A percentile compares a stretch with the other conserved stretches of the same genome.
These are phyloP conservation scores for Anoplophora glabripennis DNA, from an alignment of 1,140 invertebrate species.

Conservation along the genomic window DNA sequence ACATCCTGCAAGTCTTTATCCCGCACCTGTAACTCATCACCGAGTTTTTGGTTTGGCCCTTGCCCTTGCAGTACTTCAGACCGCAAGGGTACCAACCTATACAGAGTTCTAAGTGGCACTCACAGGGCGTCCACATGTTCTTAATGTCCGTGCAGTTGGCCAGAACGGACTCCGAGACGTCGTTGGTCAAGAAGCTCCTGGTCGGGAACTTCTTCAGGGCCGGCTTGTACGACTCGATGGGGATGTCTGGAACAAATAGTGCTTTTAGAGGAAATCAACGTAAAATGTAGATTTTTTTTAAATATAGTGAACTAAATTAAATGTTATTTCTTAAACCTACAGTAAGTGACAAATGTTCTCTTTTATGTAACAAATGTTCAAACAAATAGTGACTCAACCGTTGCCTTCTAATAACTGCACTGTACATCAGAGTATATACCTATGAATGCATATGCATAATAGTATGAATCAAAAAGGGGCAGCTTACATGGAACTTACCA, in stretches of 20 bases:
- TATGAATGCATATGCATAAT: no score
- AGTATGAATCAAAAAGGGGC: no score
- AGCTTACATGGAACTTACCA: no score
- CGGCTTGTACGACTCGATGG: constrained; percentile 53
- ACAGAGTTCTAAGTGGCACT: constrained; percentile 80
- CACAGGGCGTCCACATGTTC: constrained; percentile 67
- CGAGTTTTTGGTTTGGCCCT: constrained; percentile 57
- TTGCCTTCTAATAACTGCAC: no score
- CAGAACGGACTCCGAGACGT: constrained; percentile 40
- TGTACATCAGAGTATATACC: no score
- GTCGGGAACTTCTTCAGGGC: constrained; percentile 59
- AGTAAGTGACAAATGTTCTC: no score
- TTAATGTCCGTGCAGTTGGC: constrained; percentile 62
- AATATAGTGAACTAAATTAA: no score
- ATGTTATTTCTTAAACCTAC: no score
- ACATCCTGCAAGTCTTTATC: constrained; percentile 91
- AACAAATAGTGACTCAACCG: no score
- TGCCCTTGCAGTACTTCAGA: constrained; percentile 88
- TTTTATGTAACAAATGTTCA: no score
- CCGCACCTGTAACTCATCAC: constrained; percentile 80
- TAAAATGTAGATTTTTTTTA: no score
- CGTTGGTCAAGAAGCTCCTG: constrained; percentile 40
- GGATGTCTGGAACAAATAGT: constrained; percentile 54
- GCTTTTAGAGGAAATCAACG: no score
- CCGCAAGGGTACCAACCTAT: constrained; percentile 90